Conservation (phyloP, 2,797 vertebrate genomes). For the Cottoperca gobio region DNA sequence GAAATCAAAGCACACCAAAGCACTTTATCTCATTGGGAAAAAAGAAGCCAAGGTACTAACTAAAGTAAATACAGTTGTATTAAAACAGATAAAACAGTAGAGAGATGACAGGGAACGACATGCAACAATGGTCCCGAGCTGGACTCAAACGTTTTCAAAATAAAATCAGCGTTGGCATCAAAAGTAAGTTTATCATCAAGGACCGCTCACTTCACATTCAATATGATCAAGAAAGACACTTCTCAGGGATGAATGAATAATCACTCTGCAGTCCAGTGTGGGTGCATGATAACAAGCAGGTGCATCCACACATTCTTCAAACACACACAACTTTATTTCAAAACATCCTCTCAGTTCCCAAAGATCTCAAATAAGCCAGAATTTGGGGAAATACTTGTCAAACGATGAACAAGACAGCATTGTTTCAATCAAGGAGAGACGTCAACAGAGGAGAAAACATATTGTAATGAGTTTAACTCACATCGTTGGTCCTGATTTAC, state of each 20-base stretch:
- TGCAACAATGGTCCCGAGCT: too few relatives aligned
- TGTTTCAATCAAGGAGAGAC: not conserved
- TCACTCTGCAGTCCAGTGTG: not conserved
- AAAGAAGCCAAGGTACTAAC: too few relatives aligned
- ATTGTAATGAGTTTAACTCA: not conserved
- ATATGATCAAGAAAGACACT: not conserved
- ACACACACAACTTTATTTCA: too few relatives aligned
- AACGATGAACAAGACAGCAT: not conserved
- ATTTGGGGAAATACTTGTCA: not conserved
- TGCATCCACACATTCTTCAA: too few relatives aligned
- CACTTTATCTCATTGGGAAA: too few relatives aligned
- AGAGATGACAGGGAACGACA: too few relatives aligned
- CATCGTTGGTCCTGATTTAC: not conserved
- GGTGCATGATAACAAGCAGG: not conserved
- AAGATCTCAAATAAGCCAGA: not conserved
- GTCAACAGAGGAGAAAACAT: not conserved
- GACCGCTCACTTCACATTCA: not conserved
- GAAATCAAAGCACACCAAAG: too few relatives aligned
- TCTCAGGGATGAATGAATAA: not conserved
- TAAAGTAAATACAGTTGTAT: too few relatives aligned
- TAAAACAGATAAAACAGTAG: too few relatives aligned
- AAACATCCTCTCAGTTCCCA: not conserved
- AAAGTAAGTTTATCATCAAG: not conserved
- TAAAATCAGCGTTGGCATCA: too few relatives aligned
- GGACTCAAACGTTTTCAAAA: too few relatives aligned